phyloP scores from a whole-genome alignment of 2,797 vertebrate species.

The Gymnodraco acuticeps region DNA sequence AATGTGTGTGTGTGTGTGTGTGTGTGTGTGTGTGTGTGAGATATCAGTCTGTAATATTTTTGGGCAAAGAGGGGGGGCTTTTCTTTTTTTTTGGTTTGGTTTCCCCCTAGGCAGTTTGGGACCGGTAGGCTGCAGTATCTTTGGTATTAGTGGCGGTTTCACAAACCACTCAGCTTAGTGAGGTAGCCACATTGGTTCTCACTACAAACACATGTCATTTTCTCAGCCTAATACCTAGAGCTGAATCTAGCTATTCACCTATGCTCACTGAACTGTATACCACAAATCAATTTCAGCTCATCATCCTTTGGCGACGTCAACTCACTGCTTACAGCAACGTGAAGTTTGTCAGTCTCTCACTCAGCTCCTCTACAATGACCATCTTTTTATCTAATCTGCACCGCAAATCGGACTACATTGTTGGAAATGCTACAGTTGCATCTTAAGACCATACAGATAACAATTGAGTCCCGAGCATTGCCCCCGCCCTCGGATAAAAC shows the following conservation, averaged over 20 bases:
- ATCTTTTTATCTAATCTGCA: slow-evolving; percentile 76
- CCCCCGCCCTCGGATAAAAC: slow-evolving; percentile 54
- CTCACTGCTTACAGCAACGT: slow-evolving; percentile 84
- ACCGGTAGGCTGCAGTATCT: slow-evolving; percentile 95
- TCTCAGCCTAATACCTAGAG: slow-evolving; percentile 82
- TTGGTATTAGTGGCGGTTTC: slow-evolving; percentile 99
- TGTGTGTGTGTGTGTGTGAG: slow-evolving; percentile 34
- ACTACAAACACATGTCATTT: slow-evolving; percentile 92
- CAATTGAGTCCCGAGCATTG: slow-evolving; percentile 71
- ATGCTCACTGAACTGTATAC: slow-evolving; percentile 78
- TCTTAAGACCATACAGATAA: slow-evolving; percentile 78
- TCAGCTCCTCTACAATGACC: slow-evolving; percentile 71
- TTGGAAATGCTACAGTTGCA: slow-evolving; percentile 87
- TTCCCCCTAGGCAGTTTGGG: slow-evolving; percentile 88
- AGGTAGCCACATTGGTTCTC: slow-evolving; percentile 99
- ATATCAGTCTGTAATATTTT: slow-evolving; percentile 38
- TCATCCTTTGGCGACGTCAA: slow-evolving; percentile 74
- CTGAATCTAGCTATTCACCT: slow-evolving; percentile 76
- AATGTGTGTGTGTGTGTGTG: slow-evolving; percentile 32
- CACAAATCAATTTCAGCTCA: slow-evolving; percentile 76
- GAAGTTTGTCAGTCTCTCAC: slow-evolving; percentile 71
- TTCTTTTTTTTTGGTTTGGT: slow-evolving; percentile 61
- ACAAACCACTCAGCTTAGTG: slow-evolving; percentile 97
- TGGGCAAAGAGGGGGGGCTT: slow-evolving; percentile 50
- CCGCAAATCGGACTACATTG: slow-evolving; percentile 82